Evolutionary conservation across 2,113 vertebrate genomes (phyloP), one percentile per base, ranked within the genome.

Genomic region (Acanthisitta chloris): DNA sequence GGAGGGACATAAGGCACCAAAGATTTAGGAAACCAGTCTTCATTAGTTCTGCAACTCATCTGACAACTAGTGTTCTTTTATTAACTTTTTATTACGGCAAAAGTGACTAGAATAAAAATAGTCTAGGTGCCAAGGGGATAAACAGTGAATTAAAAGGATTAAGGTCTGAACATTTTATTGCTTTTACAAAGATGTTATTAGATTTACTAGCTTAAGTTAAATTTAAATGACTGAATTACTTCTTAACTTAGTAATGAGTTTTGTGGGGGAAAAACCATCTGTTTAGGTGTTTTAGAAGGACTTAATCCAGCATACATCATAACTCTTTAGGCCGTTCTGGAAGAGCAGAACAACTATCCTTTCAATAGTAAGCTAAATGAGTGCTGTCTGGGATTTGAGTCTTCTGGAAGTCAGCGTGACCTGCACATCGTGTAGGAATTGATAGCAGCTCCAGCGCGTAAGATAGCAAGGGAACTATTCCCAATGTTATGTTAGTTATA

Each of bases 121-220:
- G 48, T 76, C 52, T 76, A 81, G 48, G 90, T 96, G 93, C 93
- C 94, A 96, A 95, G 76, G 76, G 94, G 90, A 96, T 96, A 97
- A 95, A 85, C 85, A 95, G 82, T 87, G 88, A 95, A 96, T 96
- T 96, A 81, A 93, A 95, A 90, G 93, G 94, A 93, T 96, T 95
- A 96, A 93, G 80, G 71, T 92, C 55, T 93, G 71, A 92, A 90
- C 62, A 59, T 87, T 96, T 96, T 92, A 92, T 62, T 90, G 90
- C 82, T 88, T 94, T 96, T 90, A 88, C 88, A 95, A 95, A 88
- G 87, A 96, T 93, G 94, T 93, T 94, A 88, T 61, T 95, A 96
- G 91, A 92, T 96, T 95, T 96, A 92, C 80, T 88, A 92, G 88
- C 64, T 92, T 86, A 93, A 95, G 92, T 95, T 90, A 88, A 92